Evolutionary conservation across 2,888 invertebrate species (phyloP), one percentile per base, ranked within the genome.

Genomic region (Tachystola acroxantha): DNA sequence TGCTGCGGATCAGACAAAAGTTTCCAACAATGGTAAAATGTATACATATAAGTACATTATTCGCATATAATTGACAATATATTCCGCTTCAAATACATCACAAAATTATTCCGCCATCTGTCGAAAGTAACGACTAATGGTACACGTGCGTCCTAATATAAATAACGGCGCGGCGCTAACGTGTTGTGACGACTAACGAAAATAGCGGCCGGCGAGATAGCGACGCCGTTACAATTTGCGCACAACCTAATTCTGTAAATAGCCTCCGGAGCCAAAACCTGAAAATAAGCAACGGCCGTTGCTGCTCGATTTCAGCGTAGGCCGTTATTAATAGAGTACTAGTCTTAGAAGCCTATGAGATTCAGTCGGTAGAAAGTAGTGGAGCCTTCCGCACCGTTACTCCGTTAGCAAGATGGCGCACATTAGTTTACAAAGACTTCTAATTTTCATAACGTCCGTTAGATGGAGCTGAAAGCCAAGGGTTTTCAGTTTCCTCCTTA

Each of bases 371-470:
- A 52, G 50, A 50, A 57, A 63, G 72, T 60, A 48, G 59, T 50
- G 68, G 69, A 75, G 77, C 72, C 80, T 79, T 59, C 47, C 62
- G 60, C 72, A 77, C 61, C 58, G 50, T 49, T 62, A 11, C 26
- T 42, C 31, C 27, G 28, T 45, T 43, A 36, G 36, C 36, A 48
- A 77, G 76, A 79, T 79, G 82, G 79, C 78, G 72, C 63, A 37
- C 37, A n/a, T n/a, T n/a, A 49, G 42, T 40, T 37, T 53, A 19
- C 50, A 50, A 35, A 39, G 34, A 31, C 42, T 48, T 40, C 42
- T 71, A 64, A 50, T 76, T 65, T 47, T 40, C 10, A 29, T 39
- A 11, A 20, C 34, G 41, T 42, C 58, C 64, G 63, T 60, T 42
- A 84, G 84, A 80, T 81, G 82, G 81, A 51, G 69, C 44, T 53